Percentiles rank a stretch among this genome's conserved stretches.
Conservation (phyloP, 2,113 vertebrate species). For the Mormoops blainvillei region DNA sequence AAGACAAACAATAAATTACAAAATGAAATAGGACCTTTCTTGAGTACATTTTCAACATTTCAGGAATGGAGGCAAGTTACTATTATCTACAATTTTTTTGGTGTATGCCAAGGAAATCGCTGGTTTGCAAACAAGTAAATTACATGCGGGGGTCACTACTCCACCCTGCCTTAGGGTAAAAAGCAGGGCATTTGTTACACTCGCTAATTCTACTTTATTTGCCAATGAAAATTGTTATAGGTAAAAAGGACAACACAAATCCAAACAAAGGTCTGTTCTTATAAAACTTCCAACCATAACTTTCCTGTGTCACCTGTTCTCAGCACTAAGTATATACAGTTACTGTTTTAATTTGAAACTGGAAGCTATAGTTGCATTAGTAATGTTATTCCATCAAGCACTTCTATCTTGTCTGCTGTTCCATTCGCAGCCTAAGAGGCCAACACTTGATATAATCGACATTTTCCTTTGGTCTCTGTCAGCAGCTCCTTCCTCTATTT, state of each 20-base stretch:
- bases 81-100: neutral
- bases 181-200: neutral
- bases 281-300: neutral
- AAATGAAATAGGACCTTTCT: neutral
- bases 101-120: neutral
- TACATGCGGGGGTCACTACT: accelerated
- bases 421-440: neutral
- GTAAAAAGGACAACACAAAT: neutral
- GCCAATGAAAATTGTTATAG: neutral
- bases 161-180: accelerated
- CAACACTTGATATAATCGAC: neutral
- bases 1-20: neutral
- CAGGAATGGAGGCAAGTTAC: neutral
- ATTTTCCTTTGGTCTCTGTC: neutral
- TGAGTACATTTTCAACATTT: neutral
- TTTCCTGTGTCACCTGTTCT: no score
- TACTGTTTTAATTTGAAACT: neutral
- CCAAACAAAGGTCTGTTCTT: neutral
- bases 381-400: neutral
- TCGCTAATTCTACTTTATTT: neutral
- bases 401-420: neutral
- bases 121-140: neutral
- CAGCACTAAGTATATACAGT: neutral
- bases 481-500: neutral
- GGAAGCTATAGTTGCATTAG: accelerated